Base-by-base conservation (phyloP, 1,140 invertebrate genomes). In the Monomorium pharaonis region DNA sequence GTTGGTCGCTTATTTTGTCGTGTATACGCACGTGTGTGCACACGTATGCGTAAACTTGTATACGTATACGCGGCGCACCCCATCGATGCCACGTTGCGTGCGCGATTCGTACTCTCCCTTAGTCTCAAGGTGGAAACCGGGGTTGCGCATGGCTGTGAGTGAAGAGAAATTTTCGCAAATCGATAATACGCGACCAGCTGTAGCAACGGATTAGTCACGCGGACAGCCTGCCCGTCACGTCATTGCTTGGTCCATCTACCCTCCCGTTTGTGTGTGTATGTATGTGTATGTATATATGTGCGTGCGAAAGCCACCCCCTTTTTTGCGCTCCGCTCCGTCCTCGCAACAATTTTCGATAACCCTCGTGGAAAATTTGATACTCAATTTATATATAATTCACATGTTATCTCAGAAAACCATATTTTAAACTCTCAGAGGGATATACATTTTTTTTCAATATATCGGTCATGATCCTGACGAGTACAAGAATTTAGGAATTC, bases 181-280 rank as follows among this genome's bases (percentile, higher is more conserved):
- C 93, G 93, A 94, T 94, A 93, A 93, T 93, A 93, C 84, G 89
- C 89, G 76, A 92, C 88, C 93, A 92, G 89, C 93, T 93, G 90
- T 91, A 90, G 85, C 89, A 88, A 86, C 86, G 90, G 88, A 88
- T 93, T 93, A 93, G 93, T 93, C 91, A 94, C 89, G 91, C 90
- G 89, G 93, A 87, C 56, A 76, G 30, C 88, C 88, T 91, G 86
- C 84, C 87, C 91, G 87, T 91, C 90, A 89, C 87, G 77, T 91
- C 89, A 86, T 86, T 86, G 88, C 78, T 89, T 62, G 85, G 62
- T 60, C 72, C 58, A 69, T 16, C 58, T 63, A 47, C 85, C 44
- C 42, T 54, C 72, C 62, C 44, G n/a, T n/a, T n/a, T n/a, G n/a
- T n/a, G n/a, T n/a, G n/a, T n/a, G n/a, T n/a, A n/a, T n/a, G n/a